A percentile compares a stretch with the other conserved stretches of the same genome.
Evolutionary conservation across 2,113 vertebrate genomes (phyloP).

Genomic region (Alethe castanea): DNA sequence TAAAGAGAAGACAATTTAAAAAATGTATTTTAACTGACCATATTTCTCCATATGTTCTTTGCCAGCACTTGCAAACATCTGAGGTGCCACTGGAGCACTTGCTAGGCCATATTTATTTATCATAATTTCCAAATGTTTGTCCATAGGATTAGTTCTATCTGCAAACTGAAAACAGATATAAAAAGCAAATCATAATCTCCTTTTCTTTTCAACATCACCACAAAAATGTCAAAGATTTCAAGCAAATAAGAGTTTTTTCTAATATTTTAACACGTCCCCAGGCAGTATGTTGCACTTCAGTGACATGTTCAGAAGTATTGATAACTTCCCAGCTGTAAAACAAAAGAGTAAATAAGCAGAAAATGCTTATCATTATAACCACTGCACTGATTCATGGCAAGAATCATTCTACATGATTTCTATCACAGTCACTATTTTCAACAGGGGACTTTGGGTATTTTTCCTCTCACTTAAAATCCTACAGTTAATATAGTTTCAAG

Average conservation of each 20-base stretch:
- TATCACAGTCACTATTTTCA: not conserved
- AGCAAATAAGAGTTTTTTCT: not conserved
- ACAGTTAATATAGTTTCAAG: not conserved
- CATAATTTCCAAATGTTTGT: constrained; percentile 91
- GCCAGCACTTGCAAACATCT: constrained; percentile 89
- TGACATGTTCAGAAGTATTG: not conserved
- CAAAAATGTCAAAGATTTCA: not conserved
- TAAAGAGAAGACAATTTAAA: not conserved
- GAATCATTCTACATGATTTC: not conserved
- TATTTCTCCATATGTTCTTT: constrained; percentile 96
- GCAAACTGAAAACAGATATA: not conserved
- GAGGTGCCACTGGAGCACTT: constrained; percentile 77
- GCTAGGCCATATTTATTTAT: constrained; percentile 79
- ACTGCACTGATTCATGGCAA: not conserved
- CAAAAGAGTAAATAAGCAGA: not conserved
- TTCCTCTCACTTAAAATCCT: not conserved
- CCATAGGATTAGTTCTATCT: constrained; percentile 81
- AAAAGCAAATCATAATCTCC: not conserved
- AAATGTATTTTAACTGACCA: constrained; percentile 69
- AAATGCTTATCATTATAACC: not conserved
- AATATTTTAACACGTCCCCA: not conserved
- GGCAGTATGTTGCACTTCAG: not conserved
- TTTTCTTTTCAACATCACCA: not conserved
- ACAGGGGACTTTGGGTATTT: not conserved
- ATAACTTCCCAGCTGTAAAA: not conserved